These are phyloP conservation scores for Salvelinus alpinus DNA, from an alignment of 2,113 vertebrate species.

Conservation along the genomic window DNA sequence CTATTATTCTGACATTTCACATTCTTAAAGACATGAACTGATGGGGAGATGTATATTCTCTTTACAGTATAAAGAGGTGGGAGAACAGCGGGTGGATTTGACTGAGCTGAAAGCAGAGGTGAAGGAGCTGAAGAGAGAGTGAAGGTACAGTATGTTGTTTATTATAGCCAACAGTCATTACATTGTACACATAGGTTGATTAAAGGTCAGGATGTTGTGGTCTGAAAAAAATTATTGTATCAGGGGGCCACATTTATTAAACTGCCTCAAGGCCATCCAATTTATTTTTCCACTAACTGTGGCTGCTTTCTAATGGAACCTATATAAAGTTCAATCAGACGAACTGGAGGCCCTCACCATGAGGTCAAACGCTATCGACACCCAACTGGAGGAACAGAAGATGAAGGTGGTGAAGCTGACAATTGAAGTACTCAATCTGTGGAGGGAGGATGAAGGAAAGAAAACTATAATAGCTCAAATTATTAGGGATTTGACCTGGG, in stretches of 20 bases:
- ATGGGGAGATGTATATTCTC: not conserved
- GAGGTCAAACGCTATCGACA: not conserved
- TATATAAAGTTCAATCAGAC: not conserved
- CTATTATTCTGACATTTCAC: no score
- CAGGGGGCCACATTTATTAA: not conserved
- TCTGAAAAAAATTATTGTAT: not conserved
- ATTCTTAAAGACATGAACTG: not conserved
- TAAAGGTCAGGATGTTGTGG: not conserved
- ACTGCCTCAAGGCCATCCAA: slow-evolving; percentile 1
- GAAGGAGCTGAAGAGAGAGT: slow-evolving; percentile 7
- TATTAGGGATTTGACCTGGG: no score
- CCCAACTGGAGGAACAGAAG: not conserved
- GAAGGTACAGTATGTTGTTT: not conserved
- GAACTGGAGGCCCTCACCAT: not conserved
- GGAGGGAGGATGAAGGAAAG: not conserved
- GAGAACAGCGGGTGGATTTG: not conserved
- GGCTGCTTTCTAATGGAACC: not conserved
- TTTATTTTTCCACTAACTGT: not conserved
- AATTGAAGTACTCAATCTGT: not conserved
- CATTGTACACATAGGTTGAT: not conserved
- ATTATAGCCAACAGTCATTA: not conserved
- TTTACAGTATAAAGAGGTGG: not conserved
- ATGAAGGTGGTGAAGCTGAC: not conserved
- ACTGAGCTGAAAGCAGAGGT: slow-evolving; percentile 18
- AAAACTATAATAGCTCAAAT: not conserved